phyloP scores from a whole-genome alignment of 2,888 invertebrate genomes.

The Synergus japonicus region DNA sequence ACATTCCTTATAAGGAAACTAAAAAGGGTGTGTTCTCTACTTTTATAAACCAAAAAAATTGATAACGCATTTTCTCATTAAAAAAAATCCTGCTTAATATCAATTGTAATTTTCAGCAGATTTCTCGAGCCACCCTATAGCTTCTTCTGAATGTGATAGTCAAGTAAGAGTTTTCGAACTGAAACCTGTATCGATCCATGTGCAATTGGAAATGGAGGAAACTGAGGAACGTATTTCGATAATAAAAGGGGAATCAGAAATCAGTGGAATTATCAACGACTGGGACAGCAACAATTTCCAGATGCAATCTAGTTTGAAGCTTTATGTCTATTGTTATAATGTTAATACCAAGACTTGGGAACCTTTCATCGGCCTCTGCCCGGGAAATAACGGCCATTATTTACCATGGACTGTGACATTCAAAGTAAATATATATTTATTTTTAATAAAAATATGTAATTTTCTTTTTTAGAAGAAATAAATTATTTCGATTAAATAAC shows the following conservation, averaged over 20 bases:
- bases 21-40: conserved; percentile 51
- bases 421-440: conserved; percentile 75
- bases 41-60: background rate
- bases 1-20: conserved; percentile 67
- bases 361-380: conserved; percentile 88
- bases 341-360: conserved; percentile 88
- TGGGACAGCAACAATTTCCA: conserved; percentile 67
- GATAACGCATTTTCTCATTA: background rate
- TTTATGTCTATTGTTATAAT: conserved; percentile 84
- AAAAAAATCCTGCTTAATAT: background rate
- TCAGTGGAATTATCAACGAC: conserved; percentile 65
- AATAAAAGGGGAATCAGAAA: conserved; percentile 64
- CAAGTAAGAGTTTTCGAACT: conserved; percentile 65
- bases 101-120: conserved; percentile 53
- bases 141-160: conserved; percentile 48
- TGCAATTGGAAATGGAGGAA: conserved; percentile 70
- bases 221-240: conserved; percentile 69
- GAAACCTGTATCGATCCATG: conserved; percentile 64
- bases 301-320: conserved; percentile 70
- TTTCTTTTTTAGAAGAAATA: conserved; percentile 68
- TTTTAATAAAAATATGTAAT: conserved; percentile 43
- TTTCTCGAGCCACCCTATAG: conserved; percentile 47
- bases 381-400: conserved; percentile 80
- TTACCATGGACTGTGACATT: conserved; percentile 86
- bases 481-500: background rate